Base-by-base conservation (phyloP, 2,888 invertebrate species). In the Antheraea assamensis region DNA sequence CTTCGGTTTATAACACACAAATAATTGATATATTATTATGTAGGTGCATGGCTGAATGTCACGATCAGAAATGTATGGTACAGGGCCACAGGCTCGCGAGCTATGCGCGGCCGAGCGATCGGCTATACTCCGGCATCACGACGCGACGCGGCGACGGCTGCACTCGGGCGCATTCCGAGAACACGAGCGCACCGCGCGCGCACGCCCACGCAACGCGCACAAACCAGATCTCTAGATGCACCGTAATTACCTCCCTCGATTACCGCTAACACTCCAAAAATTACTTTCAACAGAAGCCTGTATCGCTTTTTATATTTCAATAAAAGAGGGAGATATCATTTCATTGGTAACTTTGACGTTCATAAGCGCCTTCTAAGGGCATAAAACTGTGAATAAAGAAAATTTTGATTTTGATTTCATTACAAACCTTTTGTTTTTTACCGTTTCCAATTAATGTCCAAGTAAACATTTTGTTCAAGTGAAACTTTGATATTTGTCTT, bases 171-270 rank as follows among this genome's bases (percentile, higher is more conserved):
- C 68, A 68, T 68, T 68, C 68, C 68, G 35, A 68, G 64, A 55
- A 15, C 15, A 64, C 61, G 17, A 15, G 61, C 2, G 7, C 21
- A 17, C 35, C 3, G 35, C 66, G 31, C 80, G 77, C 84, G 78
- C 85, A 84, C 84, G 82, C 83, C 75, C 80, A 74, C 74, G 84
- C 84, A 83, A 84, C 84, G 82, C 83, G 74, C 80, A 74, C 73
- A 77, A 74, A 78, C 83, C 78, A 80, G 78, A 68, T 66, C 31
- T 66, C 31, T 66, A 81, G 74, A 77, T 77, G 77, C 78, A 79
- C 82, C 83, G 78, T 81, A 80, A 80, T 78, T 76, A 76, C 77
- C 77, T 73, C 78, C 78, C 74, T 76, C 77, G 72, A 77, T 79
- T 79, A 76, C 77, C 76, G 72, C 75, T 78, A 30, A 30, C 5